A percentile compares a stretch with the other conserved stretches of the same genome.
These are phyloP conservation scores for Pygoscelis adeliae DNA, from an alignment of 2,113 vertebrate genomes.

Conservation along the genomic window DNA sequence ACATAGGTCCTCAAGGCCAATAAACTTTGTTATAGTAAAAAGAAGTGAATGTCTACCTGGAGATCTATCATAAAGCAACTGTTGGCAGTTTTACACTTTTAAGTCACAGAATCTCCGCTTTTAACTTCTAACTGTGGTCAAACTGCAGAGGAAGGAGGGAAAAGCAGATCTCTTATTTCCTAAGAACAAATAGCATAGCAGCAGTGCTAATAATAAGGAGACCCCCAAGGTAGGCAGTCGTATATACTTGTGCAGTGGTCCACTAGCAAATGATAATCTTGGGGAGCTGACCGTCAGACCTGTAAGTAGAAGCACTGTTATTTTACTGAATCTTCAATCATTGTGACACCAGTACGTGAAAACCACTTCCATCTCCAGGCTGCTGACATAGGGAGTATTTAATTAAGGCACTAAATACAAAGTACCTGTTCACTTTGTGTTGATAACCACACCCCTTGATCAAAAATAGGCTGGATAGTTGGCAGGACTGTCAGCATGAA, in stretches of 20 bases:
- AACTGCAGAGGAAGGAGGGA: not conserved
- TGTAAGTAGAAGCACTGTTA: not conserved
- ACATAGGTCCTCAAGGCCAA: not conserved
- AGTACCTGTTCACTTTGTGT: not conserved
- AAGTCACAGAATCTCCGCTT: not conserved
- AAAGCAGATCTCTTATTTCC: not conserved
- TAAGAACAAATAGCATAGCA: not conserved
- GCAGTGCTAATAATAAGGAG: not conserved
- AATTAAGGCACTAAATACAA: not conserved
- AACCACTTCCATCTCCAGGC: not conserved
- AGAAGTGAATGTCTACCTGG: not conserved
- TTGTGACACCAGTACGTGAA: not conserved
- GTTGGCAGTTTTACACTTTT: not conserved
- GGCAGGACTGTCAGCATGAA: not conserved
- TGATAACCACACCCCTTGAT: not conserved
- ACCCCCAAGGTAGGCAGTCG: not conserved
- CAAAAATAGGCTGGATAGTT: not conserved
- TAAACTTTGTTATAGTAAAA: not conserved
- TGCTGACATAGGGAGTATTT: not conserved
- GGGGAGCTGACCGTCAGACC: not conserved
- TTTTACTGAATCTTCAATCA: not conserved
- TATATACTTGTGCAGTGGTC: not conserved
- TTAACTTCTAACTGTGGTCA: not conserved
- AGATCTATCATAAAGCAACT: conserved; percentile 1
- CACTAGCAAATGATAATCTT: not conserved